phyloP scores from a whole-genome alignment of 2,797 vertebrate genomes.

The Sardinella longiceps region DNA sequence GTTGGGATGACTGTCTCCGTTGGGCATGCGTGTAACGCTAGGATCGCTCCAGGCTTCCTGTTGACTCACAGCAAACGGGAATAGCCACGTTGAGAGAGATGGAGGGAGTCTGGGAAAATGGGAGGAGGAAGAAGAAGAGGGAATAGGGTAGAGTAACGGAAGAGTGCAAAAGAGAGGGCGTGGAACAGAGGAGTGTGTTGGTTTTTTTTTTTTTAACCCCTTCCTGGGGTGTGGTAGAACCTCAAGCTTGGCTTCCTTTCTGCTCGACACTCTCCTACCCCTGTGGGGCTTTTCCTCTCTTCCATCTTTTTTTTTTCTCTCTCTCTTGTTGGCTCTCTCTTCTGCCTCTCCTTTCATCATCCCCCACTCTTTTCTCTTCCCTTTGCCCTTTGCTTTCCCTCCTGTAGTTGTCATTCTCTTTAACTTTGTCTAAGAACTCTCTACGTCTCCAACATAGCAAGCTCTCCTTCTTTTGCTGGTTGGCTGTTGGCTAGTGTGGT shows the following conservation, averaged over 20 bases:
- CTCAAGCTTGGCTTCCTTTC: neutral
- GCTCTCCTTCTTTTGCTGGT: neutral
- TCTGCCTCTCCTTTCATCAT: neutral
- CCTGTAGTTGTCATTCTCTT: neutral
- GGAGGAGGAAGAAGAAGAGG: slow-evolving; percentile 31
- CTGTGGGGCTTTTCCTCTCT: neutral
- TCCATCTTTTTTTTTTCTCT: neutral
- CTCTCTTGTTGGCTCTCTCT: neutral
- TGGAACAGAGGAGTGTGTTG: slow-evolving; percentile 26
- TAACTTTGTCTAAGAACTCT: neutral
- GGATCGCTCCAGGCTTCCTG: slow-evolving; percentile 65
- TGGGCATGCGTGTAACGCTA: slow-evolving; percentile 58
- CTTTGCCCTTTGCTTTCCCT: neutral
- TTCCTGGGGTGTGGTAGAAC: slow-evolving; percentile 14
- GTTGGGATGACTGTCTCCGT: slow-evolving; percentile 58
- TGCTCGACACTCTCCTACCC: neutral
- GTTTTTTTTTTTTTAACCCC: slow-evolving; percentile 29
- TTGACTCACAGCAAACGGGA: slow-evolving; percentile 67
- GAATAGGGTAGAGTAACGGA: neutral
- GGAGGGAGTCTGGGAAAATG: slow-evolving; percentile 32
- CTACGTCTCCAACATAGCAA: no score
- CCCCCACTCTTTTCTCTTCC: neutral
- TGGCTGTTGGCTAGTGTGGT: neutral
- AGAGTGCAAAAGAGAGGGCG: neutral
- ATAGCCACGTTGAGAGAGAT: slow-evolving; percentile 35